These are phyloP conservation scores for Ophion obscuratus DNA, from an alignment of 2,888 invertebrate genomes.

Conservation along the genomic window DNA sequence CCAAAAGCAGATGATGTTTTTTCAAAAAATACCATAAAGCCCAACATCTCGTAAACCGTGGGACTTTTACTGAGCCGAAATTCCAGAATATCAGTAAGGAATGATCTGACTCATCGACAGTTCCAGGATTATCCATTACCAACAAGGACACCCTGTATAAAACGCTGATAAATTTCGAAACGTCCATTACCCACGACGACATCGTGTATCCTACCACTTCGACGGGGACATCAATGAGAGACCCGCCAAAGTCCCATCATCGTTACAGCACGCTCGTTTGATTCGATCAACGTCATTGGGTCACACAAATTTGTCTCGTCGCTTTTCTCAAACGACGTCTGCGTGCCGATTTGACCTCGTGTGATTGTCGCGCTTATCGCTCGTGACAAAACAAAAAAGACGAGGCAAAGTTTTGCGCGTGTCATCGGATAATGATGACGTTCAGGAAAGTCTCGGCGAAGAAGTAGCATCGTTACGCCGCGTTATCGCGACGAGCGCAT, in stretches of 20 bases:
- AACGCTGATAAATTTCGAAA: neutral
- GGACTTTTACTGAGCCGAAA: too few species aligned
- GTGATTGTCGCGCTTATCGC: slow-evolving; percentile 34
- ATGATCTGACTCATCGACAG: too few species aligned
- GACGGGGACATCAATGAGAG: neutral
- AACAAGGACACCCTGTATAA: neutral
- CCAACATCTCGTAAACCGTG: too few species aligned
- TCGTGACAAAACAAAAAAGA: slow-evolving; percentile 2
- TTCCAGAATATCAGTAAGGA: too few species aligned
- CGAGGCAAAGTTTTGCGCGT: neutral
- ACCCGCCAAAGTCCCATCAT: neutral
- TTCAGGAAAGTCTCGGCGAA: neutral
- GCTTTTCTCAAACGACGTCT: neutral
- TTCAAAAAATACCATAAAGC: too few species aligned
- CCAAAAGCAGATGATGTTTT: too few species aligned
- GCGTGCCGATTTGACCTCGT: slow-evolving; percentile 2
- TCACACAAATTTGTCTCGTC: slow-evolving; percentile 17
- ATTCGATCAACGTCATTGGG: slow-evolving; percentile 14
- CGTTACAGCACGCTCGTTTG: neutral
- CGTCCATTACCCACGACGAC: neutral
- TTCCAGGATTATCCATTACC: too few species aligned
- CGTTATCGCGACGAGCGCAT: neutral
- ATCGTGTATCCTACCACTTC: neutral
- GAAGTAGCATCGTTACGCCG: too few species aligned
- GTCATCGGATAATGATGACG: neutral